These are phyloP conservation scores for Ploceus nigricollis DNA, from an alignment of 2,113 vertebrate species.

Conservation along the genomic window DNA sequence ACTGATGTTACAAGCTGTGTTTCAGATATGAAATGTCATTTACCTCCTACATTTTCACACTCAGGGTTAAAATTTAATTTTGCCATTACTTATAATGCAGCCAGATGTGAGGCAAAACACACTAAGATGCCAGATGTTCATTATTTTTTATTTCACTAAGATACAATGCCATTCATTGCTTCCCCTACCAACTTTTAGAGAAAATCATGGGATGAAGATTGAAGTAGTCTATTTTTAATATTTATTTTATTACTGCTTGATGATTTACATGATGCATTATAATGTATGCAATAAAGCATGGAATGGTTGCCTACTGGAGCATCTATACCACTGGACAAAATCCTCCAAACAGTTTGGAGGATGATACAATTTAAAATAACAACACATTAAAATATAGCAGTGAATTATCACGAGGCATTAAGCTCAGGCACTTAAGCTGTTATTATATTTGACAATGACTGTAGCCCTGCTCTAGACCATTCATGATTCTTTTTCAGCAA, in stretches of 20 bases:
- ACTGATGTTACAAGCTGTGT: background rate
- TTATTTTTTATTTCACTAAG: background rate
- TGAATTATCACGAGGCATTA: conserved; percentile 3
- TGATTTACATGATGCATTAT: conserved; percentile 38
- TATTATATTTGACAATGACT: background rate
- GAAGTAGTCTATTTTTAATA: background rate
- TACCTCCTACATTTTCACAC: background rate
- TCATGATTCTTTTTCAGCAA: background rate
- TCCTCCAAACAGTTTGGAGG: background rate
- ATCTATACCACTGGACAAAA: background rate
- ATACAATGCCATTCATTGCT: background rate
- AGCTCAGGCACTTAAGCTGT: conserved; percentile 59
- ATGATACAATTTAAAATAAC: conserved; percentile 13
- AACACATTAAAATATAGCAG: background rate
- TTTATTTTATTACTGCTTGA: background rate
- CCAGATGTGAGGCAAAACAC: background rate
- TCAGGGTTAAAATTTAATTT: background rate
- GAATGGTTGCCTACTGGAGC: conserved; percentile 51
- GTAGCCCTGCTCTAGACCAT: background rate
- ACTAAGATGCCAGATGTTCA: background rate
- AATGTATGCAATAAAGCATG: conserved; percentile 57
- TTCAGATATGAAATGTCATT: background rate
- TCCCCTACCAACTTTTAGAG: background rate
- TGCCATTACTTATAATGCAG: background rate
- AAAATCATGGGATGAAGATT: background rate